phyloP scores from a whole-genome alignment of 2,113 vertebrate genomes.

The Saguinus midas region DNA sequence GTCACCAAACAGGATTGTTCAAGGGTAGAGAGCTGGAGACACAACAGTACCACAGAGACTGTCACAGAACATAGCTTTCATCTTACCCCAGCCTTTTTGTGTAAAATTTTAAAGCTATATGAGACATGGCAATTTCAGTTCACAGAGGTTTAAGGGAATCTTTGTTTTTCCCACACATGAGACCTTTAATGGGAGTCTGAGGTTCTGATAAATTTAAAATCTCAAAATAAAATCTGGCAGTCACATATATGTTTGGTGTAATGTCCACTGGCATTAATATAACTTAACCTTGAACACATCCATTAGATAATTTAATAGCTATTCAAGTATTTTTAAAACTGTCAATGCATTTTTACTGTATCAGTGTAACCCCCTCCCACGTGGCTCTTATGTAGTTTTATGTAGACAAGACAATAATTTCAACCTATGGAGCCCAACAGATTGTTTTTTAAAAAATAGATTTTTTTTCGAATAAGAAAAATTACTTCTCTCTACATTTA shows the following conservation, averaged over 20 bases:
- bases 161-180: neutral
- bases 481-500: neutral
- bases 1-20: neutral
- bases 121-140: neutral
- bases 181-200: neutral
- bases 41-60: neutral
- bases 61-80: neutral
- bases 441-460: neutral
- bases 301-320: neutral
- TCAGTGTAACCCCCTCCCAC: neutral
- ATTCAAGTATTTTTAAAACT: conserved; percentile 13
- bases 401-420: neutral
- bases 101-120: neutral
- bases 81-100: neutral
- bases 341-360: conserved; percentile 4
- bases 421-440: neutral
- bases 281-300: neutral
- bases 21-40: neutral
- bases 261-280: neutral
- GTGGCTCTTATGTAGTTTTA: neutral
- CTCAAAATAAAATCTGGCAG: conserved; percentile 1
- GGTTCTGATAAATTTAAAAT: neutral
- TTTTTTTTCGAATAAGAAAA: neutral
- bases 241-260: neutral
- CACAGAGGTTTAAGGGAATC: conserved; percentile 27